These are phyloP conservation scores for Spongia lamella DNA, from an alignment of 37 sponge, comb jelly and placozoan genomes.

Conservation along the genomic window DNA sequence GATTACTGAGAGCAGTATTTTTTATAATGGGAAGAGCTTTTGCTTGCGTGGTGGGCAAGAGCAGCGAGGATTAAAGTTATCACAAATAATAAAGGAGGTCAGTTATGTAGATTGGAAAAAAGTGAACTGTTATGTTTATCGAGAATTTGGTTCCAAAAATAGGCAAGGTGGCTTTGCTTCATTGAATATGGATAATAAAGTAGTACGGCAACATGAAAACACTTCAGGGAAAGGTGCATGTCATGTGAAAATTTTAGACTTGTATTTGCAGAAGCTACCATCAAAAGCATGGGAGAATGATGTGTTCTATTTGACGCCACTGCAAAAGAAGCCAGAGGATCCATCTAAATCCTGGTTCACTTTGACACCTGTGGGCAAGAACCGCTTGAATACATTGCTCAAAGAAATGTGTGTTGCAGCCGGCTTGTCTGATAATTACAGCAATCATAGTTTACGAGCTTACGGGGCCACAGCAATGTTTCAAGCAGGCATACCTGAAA, in stretches of 20 bases:
- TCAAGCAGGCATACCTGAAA: slow-evolving; percentile 35
- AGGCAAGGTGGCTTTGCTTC: slow-evolving; percentile 32
- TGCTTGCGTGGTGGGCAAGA: slow-evolving; percentile 40
- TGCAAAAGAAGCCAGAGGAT: not conserved
- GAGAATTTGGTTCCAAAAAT: slow-evolving; percentile 51
- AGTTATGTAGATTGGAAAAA: not conserved
- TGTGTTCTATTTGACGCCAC: slow-evolving; percentile 15
- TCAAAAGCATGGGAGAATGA: slow-evolving; percentile 13
- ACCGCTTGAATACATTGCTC: slow-evolving; percentile 27
- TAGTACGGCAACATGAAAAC: slow-evolving; percentile 10
- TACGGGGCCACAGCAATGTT: slow-evolving; percentile 35
- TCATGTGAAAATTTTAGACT: slow-evolving; percentile 16
- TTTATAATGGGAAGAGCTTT: slow-evolving; percentile 49
- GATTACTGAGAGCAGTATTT: slow-evolving; percentile 49
- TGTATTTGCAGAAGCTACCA: too few species aligned
- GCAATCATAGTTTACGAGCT: slow-evolving; percentile 47
- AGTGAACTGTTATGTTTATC: slow-evolving; percentile 15
- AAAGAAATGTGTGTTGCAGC: slow-evolving; percentile 26
- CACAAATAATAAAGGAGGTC: slow-evolving; percentile 19
- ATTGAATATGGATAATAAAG: slow-evolving; percentile 22
- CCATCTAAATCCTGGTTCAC: slow-evolving; percentile 9
- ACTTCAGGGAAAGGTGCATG: slow-evolving; percentile 20
- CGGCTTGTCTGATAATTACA: slow-evolving; percentile 16
- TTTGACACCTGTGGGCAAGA: slow-evolving; percentile 28
- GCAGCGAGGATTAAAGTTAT: slow-evolving; percentile 32